phyloP scores from a whole-genome alignment of 2,888 invertebrate genomes.

The Orthosia gothica region DNA sequence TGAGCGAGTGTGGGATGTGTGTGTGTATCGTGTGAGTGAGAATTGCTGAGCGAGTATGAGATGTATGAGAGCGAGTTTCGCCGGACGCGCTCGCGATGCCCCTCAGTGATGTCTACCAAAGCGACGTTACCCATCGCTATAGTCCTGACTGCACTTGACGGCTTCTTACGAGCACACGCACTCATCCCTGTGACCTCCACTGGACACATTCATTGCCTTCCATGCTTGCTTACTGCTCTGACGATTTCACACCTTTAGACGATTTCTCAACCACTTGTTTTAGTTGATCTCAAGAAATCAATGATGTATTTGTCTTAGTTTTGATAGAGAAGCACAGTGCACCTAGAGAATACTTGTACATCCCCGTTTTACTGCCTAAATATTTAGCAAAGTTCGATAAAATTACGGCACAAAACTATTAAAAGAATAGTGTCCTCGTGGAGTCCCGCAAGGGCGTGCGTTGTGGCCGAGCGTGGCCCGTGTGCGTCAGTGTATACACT shows the following conservation, averaged over 20 bases:
- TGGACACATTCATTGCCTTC: background rate
- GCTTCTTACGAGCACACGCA: too few species aligned
- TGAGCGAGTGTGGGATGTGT: background rate
- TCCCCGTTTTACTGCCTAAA: too few species aligned
- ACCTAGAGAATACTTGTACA: too few species aligned
- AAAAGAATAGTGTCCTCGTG: background rate
- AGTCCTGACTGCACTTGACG: too few species aligned
- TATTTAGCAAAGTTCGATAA: too few species aligned
- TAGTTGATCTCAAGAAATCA: background rate
- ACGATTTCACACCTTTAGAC: background rate
- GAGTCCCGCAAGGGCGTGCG: conserved; percentile 30
- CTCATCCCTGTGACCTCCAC: background rate
- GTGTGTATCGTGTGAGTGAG: background rate
- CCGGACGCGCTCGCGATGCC: conserved; percentile 16
- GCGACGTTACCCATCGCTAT: conserved; percentile 23
- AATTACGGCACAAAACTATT: background rate
- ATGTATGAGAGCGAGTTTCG: background rate
- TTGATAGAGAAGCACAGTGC: too few species aligned
- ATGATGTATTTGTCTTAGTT: background rate
- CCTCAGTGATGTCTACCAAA: conserved; percentile 61
- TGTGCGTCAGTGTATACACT: conserved; percentile 18
- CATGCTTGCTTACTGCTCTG: background rate
- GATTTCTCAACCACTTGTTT: background rate
- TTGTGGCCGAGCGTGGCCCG: conserved; percentile 11
- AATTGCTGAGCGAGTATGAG: background rate